Percentiles rank a stretch among this genome's conserved stretches.
Conservation (phyloP, 2,797 vertebrate genomes). For the Fringilla coelebs region DNA sequence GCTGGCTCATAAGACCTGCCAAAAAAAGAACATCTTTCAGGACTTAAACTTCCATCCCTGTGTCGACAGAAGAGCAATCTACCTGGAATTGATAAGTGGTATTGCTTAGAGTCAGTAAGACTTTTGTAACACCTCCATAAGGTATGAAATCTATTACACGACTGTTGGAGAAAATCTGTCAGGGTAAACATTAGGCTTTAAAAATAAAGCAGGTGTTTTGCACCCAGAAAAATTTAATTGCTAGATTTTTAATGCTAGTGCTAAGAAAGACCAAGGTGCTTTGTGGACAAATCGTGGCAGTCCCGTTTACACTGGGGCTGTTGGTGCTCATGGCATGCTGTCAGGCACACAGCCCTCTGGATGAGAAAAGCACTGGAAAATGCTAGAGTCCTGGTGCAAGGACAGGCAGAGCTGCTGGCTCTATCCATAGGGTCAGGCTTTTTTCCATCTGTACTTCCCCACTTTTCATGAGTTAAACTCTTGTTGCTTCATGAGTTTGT, state of each 20-base stretch:
- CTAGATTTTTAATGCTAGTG: neutral
- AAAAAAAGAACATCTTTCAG: constrained; percentile 36
- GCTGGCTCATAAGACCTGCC: constrained; percentile 26
- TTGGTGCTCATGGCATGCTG: neutral
- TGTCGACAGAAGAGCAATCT: neutral
- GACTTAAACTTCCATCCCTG: constrained; percentile 27
- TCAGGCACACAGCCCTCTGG: neutral
- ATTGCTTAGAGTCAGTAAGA: neutral
- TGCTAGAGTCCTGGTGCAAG: neutral
- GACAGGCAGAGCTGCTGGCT: neutral
- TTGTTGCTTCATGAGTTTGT: neutral
- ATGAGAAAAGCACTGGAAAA: neutral
- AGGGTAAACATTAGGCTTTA: neutral
- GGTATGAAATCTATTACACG: neutral
- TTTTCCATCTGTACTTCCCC: neutral
- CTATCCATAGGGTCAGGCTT: neutral
- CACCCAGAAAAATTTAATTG: neutral
- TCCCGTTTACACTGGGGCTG: neutral
- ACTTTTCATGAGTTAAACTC: neutral
- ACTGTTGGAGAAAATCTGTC: neutral
- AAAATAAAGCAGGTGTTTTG: neutral
- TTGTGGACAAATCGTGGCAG: neutral
- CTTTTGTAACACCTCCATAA: neutral
- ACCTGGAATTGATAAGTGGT: neutral
- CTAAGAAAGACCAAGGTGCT: neutral